Evolutionary conservation across 2,113 vertebrate species (phyloP).

Genomic region (Ptilorrhoa leucosticta): DNA sequence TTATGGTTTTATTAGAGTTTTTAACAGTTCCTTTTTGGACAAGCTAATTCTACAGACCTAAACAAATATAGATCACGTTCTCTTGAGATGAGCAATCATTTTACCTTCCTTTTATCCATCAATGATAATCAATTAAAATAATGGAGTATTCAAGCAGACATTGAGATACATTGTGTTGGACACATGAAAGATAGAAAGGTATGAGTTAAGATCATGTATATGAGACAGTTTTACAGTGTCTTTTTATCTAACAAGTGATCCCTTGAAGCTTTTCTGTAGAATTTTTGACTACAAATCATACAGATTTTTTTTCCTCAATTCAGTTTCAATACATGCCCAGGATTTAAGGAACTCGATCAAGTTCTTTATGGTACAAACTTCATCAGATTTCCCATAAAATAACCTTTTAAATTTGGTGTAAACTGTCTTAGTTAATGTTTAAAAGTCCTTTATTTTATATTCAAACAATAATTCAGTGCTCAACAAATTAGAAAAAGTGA

Average conservation of each 20-base stretch:
- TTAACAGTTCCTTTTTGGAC: background rate
- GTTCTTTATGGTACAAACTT: background rate
- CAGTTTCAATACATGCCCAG: background rate
- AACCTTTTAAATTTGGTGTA: background rate
- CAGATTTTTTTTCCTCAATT: background rate
- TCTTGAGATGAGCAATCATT: background rate
- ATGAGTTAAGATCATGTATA: background rate
- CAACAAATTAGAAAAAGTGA: background rate
- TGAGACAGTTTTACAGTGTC: background rate
- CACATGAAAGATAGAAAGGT: background rate
- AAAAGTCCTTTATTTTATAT: background rate
- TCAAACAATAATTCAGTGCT: background rate
- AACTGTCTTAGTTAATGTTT: background rate
- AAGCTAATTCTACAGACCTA: background rate
- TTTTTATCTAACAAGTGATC: background rate
- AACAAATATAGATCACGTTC: background rate
- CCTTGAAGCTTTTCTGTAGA: background rate
- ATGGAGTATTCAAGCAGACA: background rate
- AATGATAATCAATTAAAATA: conserved; percentile 11
- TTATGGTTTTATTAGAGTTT: conserved; percentile 27
- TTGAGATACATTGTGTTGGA: background rate
- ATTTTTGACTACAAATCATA: background rate
- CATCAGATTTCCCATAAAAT: background rate
- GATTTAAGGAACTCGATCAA: background rate
- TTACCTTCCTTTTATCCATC: background rate